Evolutionary conservation across 1,140 invertebrate genomes (phyloP).

Genomic region (Drosophila insularis): DNA sequence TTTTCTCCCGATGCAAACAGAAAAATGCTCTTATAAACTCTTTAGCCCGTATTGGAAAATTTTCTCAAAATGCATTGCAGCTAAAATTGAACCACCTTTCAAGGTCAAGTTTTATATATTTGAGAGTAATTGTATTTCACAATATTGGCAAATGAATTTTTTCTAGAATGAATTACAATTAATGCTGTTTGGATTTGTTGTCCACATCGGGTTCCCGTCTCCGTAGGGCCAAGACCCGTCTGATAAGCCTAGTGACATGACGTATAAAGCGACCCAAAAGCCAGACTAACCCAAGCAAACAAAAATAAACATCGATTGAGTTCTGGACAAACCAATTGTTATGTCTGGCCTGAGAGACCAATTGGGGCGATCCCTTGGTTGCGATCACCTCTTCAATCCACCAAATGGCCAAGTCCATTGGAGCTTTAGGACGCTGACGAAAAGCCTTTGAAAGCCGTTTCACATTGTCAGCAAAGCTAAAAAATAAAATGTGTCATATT

Average conservation of each 20-base stretch:
- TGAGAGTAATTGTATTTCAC: background rate
- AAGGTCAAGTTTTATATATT: too few relatives aligned
- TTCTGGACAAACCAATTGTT: slow-evolving; percentile 86
- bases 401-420: slow-evolving; percentile 84
- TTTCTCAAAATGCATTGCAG: too few relatives aligned
- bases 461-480: slow-evolving; percentile 82
- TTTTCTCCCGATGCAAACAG: too few relatives aligned
- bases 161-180: background rate
- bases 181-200: slow-evolving; percentile 43
- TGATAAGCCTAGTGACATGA: slow-evolving; percentile 13
- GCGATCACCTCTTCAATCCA: slow-evolving; percentile 84
- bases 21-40: too few relatives aligned
- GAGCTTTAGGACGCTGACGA: slow-evolving; percentile 83
- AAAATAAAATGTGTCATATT: background rate
- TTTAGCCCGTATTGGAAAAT: too few relatives aligned
- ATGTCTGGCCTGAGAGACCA: slow-evolving; percentile 82
- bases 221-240: slow-evolving; percentile 4
- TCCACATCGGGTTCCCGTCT: background rate
- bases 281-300: slow-evolving; percentile 35
- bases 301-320: slow-evolving; percentile 85
- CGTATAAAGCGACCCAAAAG: slow-evolving; percentile 14
- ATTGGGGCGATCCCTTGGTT: slow-evolving; percentile 82
- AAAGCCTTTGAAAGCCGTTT: slow-evolving; percentile 83
- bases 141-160: background rate
- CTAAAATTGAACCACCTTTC: too few relatives aligned